phyloP scores from a whole-genome alignment of 1,140 invertebrate species.

The Leptinotarsa defecta region DNA sequence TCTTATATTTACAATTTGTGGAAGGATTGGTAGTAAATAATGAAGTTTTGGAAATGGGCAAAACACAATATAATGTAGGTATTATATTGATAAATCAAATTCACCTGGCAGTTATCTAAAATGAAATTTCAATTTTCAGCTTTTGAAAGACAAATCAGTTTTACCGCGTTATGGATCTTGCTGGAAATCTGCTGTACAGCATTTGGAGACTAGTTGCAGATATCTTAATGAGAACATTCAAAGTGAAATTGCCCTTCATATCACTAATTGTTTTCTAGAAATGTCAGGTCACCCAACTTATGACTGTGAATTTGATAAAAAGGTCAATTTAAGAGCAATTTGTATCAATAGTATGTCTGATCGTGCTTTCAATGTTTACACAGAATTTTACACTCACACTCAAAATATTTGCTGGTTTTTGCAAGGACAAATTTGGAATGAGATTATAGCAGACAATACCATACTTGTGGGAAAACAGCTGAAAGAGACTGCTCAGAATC shows the following conservation, averaged over 20 bases:
- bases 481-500: constrained; percentile 46
- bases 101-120: neutral
- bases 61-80: neutral
- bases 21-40: neutral
- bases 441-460: constrained; percentile 62
- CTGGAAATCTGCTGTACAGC: constrained; percentile 64
- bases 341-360: constrained; percentile 66
- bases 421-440: constrained; percentile 68
- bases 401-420: constrained; percentile 73
- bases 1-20: neutral
- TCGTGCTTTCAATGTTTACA: constrained; percentile 65
- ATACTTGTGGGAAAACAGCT: constrained; percentile 49
- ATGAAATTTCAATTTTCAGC: constrained; percentile 36
- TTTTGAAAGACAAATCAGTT: constrained; percentile 49
- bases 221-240: constrained; percentile 65
- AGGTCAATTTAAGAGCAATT: constrained; percentile 54
- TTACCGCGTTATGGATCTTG: constrained; percentile 65
- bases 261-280: constrained; percentile 71
- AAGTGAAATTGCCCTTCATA: constrained; percentile 64
- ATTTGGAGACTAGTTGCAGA: constrained; percentile 63
- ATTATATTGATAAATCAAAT: neutral
- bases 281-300: constrained; percentile 63
- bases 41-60: neutral
- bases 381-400: constrained; percentile 72
- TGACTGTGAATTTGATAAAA: constrained; percentile 58